These are phyloP conservation scores for Hylyphantes graminicola DNA, from an alignment of 1,140 invertebrate species.

Conservation along the genomic window DNA sequence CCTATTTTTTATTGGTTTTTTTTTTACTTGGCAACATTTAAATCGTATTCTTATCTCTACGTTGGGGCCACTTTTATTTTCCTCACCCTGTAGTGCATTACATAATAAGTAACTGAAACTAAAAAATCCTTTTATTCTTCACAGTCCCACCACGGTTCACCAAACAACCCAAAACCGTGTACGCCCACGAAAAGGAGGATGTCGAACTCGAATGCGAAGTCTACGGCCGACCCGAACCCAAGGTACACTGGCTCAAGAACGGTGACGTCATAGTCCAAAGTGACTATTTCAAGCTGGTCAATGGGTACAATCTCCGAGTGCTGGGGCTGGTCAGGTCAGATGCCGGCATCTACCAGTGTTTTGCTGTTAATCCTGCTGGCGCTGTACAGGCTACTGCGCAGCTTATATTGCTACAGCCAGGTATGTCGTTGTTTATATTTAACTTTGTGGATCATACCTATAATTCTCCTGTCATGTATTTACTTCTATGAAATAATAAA, in stretches of 20 bases:
- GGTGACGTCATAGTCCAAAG: conserved; percentile 83
- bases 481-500: too few relatives aligned
- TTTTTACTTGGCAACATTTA: too few relatives aligned
- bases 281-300: conserved; percentile 84
- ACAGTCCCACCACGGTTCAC: conserved; percentile 80
- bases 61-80: too few relatives aligned
- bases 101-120: too few relatives aligned
- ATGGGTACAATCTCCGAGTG: conserved; percentile 84
- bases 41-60: too few relatives aligned
- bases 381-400: conserved; percentile 85
- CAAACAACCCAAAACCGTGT: conserved; percentile 77
- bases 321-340: conserved; percentile 88
- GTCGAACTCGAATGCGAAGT: conserved; percentile 84
- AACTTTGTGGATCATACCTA: not conserved
- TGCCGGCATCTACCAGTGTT: conserved; percentile 94
- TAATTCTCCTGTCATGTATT: too few relatives aligned
- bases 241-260: conserved; percentile 86
- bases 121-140: not conserved
- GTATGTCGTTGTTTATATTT: conserved; percentile 72
- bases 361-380: conserved; percentile 86
- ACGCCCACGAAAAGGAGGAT: conserved; percentile 85
- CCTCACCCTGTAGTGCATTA: too few relatives aligned
- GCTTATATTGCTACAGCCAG: conserved; percentile 80
- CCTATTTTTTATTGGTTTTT: too few relatives aligned
- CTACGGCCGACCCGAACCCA: conserved; percentile 88